Percentiles rank a stretch among this genome's conserved stretches.
phyloP scores from a whole-genome alignment of 2,888 invertebrate species.

The Celastrina argiolus region DNA sequence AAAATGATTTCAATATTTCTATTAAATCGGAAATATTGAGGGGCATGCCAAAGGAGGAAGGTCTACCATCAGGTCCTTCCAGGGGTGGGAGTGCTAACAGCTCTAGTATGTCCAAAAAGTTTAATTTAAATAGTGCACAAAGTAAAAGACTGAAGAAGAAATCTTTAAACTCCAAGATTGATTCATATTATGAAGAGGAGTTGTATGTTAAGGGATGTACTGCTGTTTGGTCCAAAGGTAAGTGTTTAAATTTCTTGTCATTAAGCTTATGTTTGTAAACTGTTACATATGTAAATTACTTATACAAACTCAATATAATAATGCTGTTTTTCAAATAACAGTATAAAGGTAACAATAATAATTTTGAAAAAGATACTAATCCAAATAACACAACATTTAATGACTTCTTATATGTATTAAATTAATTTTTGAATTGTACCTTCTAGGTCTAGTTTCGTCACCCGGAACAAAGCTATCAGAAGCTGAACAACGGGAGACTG shows the following conservation, averaged over 20 bases:
- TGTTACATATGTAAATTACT: no score
- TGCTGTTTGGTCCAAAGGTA: slow-evolving; percentile 87
- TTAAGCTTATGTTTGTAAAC: no score
- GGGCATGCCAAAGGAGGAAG: slow-evolving; percentile 54
- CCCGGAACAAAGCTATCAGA: slow-evolving; percentile 69
- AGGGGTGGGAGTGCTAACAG: slow-evolving; percentile 63
- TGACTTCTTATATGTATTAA: no score
- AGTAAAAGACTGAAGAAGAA: slow-evolving; percentile 42
- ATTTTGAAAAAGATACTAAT: no score
- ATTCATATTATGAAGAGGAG: slow-evolving; percentile 86
- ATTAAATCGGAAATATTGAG: slow-evolving; percentile 61
- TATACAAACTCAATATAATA: no score
- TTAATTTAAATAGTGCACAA: slow-evolving; percentile 49
- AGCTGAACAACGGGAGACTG: slow-evolving; percentile 74
- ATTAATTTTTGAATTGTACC: not conserved
- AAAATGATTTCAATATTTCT: slow-evolving; percentile 67
- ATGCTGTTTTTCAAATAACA: no score
- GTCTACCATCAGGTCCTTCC: slow-evolving; percentile 51
- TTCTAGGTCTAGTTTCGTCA: slow-evolving; percentile 72
- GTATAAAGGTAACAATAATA: no score
- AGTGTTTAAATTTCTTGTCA: not conserved
- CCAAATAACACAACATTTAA: no score
- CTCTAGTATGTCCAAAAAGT: slow-evolving; percentile 69
- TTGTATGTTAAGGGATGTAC: slow-evolving; percentile 90
- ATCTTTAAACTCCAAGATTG: slow-evolving; percentile 59